Evolutionary conservation across 2,797 vertebrate species (phyloP), one percentile per base, ranked within the genome.

Genomic region (Chloroceryle inda): DNA sequence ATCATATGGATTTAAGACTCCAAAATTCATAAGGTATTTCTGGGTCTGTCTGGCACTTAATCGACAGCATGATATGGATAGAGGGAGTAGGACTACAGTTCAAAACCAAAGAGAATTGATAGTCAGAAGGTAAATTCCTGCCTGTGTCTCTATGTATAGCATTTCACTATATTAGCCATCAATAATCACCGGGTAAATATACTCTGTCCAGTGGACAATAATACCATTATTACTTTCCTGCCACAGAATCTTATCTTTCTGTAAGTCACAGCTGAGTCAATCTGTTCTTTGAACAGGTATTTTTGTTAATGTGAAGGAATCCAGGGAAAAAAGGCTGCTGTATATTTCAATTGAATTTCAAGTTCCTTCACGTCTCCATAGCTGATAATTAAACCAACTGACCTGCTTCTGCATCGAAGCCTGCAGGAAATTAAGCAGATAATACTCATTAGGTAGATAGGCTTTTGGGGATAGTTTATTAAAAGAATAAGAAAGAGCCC

Each of bases 371-470:
- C 1, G 7, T 96, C 89, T 94, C 91, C 94, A 85, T 96, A 92
- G 95, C 78, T 94, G 95, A 94, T 95, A 96, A 97, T 97, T 96
- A 96, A 95, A 95, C 87, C 92, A 88, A 95, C 93, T 97, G 94
- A 96, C 96, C 96, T 95, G 96, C 88, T 96, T 96, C 96, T 95
- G 96, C 93, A 85, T 87, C 0, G 67, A 90, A 96, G 94, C 94
- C 94, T 95, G 94, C 95, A 94, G 96, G 96, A 97, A 96, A 96
- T 97, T 95, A 97, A 71, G 94, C 94, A 96, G 95, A 95, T 94
- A 95, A 96, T 95, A 89, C 93, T 96, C 96, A 95, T 96, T 92
- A 95, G 95, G 93, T 94, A 95, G 95, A 71, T 53, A 92, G 92
- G 92, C 80, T 95, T 97, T 96, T 49, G 96, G 91, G 92, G 92